Conservation (phyloP, 2,888 invertebrate genomes). For the Taphrorychus bicolor region DNA sequence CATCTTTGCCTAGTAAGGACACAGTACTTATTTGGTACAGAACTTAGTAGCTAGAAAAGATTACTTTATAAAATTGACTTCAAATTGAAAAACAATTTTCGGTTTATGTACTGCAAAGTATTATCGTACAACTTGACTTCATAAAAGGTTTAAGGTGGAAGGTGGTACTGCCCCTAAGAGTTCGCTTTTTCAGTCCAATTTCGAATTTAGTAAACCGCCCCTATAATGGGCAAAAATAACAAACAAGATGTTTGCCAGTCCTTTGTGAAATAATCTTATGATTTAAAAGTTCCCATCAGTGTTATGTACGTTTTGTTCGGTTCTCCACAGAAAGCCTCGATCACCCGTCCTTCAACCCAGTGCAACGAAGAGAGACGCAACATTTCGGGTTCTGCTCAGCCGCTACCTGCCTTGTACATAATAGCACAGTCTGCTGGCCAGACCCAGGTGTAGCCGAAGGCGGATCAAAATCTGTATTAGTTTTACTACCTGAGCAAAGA, state of each 20-base stretch:
- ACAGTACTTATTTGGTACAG: too few species aligned
- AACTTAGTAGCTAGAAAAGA: too few species aligned
- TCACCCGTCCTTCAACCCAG: not conserved
- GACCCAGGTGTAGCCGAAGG: slow-evolving; percentile 29
- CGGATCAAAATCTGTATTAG: slow-evolving; percentile 27
- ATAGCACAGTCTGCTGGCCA: not conserved
- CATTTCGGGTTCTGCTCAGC: slow-evolving; percentile 9
- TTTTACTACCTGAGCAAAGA: slow-evolving; percentile 32
- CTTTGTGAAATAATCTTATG: not conserved
- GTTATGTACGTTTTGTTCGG: not conserved
- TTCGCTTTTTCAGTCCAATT: too few species aligned
- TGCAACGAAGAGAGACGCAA: not conserved
- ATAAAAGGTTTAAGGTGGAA: too few species aligned
- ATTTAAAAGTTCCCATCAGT: not conserved
- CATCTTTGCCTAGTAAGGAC: too few species aligned
- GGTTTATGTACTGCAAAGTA: too few species aligned
- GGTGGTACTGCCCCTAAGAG: too few species aligned
- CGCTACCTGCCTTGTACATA: slow-evolving; percentile 17
- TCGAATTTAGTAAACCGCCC: too few species aligned
- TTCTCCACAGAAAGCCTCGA: not conserved
- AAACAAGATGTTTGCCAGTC: not conserved
- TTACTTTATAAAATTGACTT: too few species aligned
- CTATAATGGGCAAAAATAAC: too few species aligned
- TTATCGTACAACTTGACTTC: too few species aligned
- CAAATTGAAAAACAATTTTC: too few species aligned